Conservation (phyloP, 2,113 vertebrate species). For the Notarius quadriscutis region DNA sequence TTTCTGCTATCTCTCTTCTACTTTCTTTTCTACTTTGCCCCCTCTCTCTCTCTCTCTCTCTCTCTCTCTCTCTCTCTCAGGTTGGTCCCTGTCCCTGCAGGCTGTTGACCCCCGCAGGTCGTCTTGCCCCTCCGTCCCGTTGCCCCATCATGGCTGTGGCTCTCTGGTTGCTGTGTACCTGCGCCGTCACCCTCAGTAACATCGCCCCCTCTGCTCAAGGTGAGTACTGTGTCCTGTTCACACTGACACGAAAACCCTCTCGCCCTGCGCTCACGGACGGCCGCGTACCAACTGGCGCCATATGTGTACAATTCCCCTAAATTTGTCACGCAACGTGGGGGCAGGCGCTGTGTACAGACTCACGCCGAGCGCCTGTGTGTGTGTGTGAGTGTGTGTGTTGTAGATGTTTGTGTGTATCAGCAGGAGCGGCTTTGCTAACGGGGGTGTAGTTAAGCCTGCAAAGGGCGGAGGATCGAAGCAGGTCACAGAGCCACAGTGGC, state of each 20-base stretch:
- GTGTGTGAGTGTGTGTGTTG: not conserved
- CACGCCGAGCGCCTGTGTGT: conserved; percentile 12
- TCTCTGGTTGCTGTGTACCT: conserved; percentile 68
- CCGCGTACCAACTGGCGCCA: conserved; percentile 64
- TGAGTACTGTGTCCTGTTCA: conserved; percentile 46
- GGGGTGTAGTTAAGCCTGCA: conserved; percentile 27
- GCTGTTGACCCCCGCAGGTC: conserved; percentile 52
- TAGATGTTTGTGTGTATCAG: conserved; percentile 4
- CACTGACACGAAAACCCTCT: not conserved
- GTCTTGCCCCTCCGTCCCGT: conserved; percentile 36
- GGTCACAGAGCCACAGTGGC: conserved; percentile 67
- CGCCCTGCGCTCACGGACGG: conserved; percentile 4
- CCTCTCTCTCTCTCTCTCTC: not conserved
- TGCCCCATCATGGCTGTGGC: conserved; percentile 70
- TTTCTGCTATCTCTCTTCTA: not conserved
- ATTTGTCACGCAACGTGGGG: conserved; percentile 60
- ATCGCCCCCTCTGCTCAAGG: conserved; percentile 72
- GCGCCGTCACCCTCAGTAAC: conserved; percentile 65
- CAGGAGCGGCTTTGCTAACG: conserved; percentile 5
- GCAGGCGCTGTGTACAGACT: conserved; percentile 8
- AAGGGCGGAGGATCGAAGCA: conserved; percentile 56
- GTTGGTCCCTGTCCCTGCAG: conserved; percentile 54
- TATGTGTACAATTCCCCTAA: conserved; percentile 67
- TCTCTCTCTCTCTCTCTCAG: conserved; percentile 40
- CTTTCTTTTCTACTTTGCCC: not conserved